Base-by-base conservation (phyloP, 2,888 invertebrate species). In the Ariolimax columbianus region DNA sequence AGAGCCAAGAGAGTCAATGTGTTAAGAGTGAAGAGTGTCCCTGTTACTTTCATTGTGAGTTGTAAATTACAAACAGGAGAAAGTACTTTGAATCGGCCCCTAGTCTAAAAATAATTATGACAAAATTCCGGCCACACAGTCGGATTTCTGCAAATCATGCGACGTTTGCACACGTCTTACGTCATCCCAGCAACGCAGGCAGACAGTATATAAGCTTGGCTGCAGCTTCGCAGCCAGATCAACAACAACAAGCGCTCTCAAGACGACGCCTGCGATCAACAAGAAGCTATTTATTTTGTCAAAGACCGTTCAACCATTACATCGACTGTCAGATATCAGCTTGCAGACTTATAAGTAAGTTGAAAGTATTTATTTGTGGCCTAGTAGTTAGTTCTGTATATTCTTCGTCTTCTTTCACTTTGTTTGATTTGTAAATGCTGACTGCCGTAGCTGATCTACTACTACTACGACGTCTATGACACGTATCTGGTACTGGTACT, bases 101-200 rank as follows among this genome's bases (percentile, higher is more conserved):
- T 43, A 11, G 23, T 19, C 40, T 40, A 82, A 63, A 59, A 30
- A 26, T 36, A 63, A 19, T 0, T 33, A 19, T 40, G 7, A 7
- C 23, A 63, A 75, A 82, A 82, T 36, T 43, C 36, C 82, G 33
- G 83, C 83, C 83, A 83, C 83, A 78, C 83, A 83, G 83, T 30
- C 72, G 72, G 40, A n/a, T n/a, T 14, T n/a, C 4, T 55, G 33
- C 33, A 33, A 63, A 79, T 84, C 84, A 84, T 84, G 84, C 79
- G 84, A 78, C 84, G 47, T 66, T 83, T 83, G 83, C 77, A 70
- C 19, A 77, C 75, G 77, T 38, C 6, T 79, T 79, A 30, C 79
- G 30, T 83, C 83, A 83, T 68, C 9, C 47, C 19, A 2, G 9
- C 72, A 79, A 84, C 84, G 84, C 84, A 84, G 84, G 79, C 43